Evolutionary conservation across 2,888 invertebrate genomes (phyloP), one percentile per base, ranked within the genome.

Genomic region (Bedellia somnulentella): DNA sequence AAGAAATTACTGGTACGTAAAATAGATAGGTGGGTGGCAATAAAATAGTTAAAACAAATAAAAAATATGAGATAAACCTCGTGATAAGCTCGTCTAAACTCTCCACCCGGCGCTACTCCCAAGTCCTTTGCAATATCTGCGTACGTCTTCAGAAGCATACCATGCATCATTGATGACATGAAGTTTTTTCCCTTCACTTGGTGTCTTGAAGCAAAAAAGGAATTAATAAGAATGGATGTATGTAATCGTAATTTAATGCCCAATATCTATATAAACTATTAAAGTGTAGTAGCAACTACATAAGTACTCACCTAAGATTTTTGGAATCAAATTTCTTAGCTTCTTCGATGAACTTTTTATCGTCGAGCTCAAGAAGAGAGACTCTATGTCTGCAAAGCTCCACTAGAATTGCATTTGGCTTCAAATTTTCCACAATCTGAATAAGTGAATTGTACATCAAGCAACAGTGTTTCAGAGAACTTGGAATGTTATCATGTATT

Each of bases 91-190:
- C 73, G 52, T 28, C 75, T 51, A 37, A 75, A 75, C 40, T 75
- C 75, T 13, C 75, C 75, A 1, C 75, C 75, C 1, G 75, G 75
- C 4, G 75, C 75, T 1, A 75, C 75, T 2, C 70, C 75, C 26
- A 75, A 43, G 43, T 75, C 75, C 40, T 61, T 71, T 1, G 75
- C 68, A 21, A 75, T 66, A 35, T 75, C 75, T 14, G 75, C 75
- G 30, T 75, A 75, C 0, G 75, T 70, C 41, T 75, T 75, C 22
- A 73, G 45, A 16, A 75, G 44, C 71, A 75, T 73, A 4, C 70
- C 70, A 34, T 75, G 75, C 24, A 75, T 42, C 64, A 73, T 64
- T 3, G 75, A 75, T 18, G 73, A 66, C 5, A 60, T 66, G 29
- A 73, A 53, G 23, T 53, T 60, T 43, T 75, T 68, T 1, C 70